Evolutionary conservation across 2,888 invertebrate species (phyloP), one percentile per base, ranked within the genome.

Genomic region (Drosophila rubida): DNA sequence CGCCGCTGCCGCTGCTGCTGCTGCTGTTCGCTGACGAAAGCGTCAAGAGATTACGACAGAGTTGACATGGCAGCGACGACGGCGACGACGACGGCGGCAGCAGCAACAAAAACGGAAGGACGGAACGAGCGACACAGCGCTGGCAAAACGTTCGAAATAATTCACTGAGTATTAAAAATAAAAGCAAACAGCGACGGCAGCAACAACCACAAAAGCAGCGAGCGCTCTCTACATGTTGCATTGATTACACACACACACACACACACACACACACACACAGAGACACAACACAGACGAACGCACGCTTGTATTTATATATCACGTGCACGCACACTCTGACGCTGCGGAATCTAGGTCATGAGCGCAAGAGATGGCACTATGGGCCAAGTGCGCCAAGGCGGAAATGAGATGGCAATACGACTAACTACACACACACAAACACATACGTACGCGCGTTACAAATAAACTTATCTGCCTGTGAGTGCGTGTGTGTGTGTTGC

Each of bases 351-450:
- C 91, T 91, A 91, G 91, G 91, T 92, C 91, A 91, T 90, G 92
- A 91, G 90, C 91, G 92, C 89, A 91, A 90, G 91, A 91, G 92
- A 92, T 88, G 86, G 88, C 88, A 80, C 87, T 88, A 91, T 87
- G 78, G 77, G 76, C 83, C 85, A 88, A 86, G 85, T 84, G 80
- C 83, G 82, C 79, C 70, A 82, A 83, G 74, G 91, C 86, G 88
- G 87, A 89, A 91, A 88, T 79, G 91, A 90, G 91, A 91, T 84
- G 87, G 83, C 86, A 66, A 85, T 75, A 86, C 72, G 48, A 30
- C 67, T 46, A 51, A 62, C 54, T 72, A 59, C 51, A 83, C 67
- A 27, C 27, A 27, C 27, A 27, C 9, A 27, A 3, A 11, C 9
- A 27, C 4, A 11, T n/a, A 74, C 59, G 69, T 55, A 75, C 59